phyloP scores from a whole-genome alignment of 2,888 invertebrate genomes.

The Seira ritae region DNA sequence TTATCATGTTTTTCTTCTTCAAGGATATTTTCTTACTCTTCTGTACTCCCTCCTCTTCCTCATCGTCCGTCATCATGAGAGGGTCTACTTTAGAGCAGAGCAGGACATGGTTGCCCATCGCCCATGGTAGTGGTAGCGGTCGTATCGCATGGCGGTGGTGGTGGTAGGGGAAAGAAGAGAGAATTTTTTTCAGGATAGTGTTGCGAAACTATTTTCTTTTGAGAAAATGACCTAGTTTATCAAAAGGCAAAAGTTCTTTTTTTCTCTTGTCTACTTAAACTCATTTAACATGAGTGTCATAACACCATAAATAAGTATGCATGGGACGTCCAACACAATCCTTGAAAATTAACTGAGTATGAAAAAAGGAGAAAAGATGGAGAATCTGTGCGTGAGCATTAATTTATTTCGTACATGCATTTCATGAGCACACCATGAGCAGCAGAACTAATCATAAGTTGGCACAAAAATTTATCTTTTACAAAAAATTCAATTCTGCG shows the following conservation, averaged over 20 bases:
- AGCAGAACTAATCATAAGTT: slow-evolving; percentile 36
- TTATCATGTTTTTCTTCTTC: slow-evolving; percentile 6
- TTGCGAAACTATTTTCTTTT: slow-evolving; percentile 21
- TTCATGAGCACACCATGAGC: background rate
- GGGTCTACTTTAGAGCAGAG: too few relatives aligned
- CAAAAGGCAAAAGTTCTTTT: slow-evolving; percentile 15
- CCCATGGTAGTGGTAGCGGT: too few relatives aligned
- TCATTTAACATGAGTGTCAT: slow-evolving; percentile 7
- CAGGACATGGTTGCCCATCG: too few relatives aligned
- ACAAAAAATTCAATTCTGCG: slow-evolving; percentile 46
- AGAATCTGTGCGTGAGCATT: slow-evolving; percentile 3
- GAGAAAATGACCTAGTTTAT: slow-evolving; percentile 50
- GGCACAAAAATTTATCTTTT: slow-evolving; percentile 51
- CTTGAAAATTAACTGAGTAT: slow-evolving; percentile 57
- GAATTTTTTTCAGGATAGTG: slow-evolving; percentile 12
- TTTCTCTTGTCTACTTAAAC: slow-evolving; percentile 12
- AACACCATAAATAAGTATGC: slow-evolving; percentile 20
- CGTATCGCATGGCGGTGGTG: background rate
- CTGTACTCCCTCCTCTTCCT: background rate
- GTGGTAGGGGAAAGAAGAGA: background rate
- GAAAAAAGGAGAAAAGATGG: slow-evolving; percentile 41
- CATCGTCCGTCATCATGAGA: background rate
- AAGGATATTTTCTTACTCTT: background rate
- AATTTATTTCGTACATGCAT: background rate
- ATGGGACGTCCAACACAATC: slow-evolving; percentile 36